Conservation (phyloP, 2,113 vertebrate genomes). For the Tonatia bakeri region DNA sequence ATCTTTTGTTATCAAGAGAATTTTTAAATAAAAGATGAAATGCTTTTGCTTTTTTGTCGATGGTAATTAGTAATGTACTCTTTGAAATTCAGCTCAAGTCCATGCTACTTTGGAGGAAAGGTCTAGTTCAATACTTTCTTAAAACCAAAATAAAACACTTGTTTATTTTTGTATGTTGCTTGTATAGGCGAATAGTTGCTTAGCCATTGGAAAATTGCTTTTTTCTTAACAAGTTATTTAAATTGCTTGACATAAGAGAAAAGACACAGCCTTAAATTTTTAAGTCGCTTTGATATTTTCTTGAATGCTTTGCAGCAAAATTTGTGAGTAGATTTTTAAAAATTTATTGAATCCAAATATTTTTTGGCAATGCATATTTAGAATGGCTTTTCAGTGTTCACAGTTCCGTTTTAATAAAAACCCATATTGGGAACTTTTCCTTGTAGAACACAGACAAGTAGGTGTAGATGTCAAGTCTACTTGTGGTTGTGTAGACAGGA, state of each 20-base stretch:
- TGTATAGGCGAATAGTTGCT: conserved; percentile 36
- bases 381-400: conserved; percentile 32
- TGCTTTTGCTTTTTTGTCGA: conserved; percentile 32
- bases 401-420: conserved; percentile 22
- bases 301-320: conserved; percentile 36
- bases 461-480: background rate
- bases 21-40: conserved; percentile 19
- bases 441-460: background rate
- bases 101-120: background rate
- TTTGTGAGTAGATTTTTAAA: background rate
- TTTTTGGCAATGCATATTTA: conserved; percentile 20
- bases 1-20: conserved; percentile 17
- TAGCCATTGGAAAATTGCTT: background rate
- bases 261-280: conserved; percentile 1
- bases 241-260: conserved; percentile 8
- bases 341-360: background rate
- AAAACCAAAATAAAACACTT: background rate
- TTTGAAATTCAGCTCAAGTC: background rate
- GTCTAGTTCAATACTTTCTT: conserved; percentile 21
- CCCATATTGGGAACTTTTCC: background rate
- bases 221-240: conserved; percentile 42
- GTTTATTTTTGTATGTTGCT: conserved; percentile 34
- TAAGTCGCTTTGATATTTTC: conserved; percentile 1
- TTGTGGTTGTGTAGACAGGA: conserved; percentile 23
- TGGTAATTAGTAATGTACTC: background rate